A percentile compares a stretch with the other conserved stretches of the same genome.
Conservation (phyloP, 2,888 invertebrate species). For the Balanococcus diminutus region DNA sequence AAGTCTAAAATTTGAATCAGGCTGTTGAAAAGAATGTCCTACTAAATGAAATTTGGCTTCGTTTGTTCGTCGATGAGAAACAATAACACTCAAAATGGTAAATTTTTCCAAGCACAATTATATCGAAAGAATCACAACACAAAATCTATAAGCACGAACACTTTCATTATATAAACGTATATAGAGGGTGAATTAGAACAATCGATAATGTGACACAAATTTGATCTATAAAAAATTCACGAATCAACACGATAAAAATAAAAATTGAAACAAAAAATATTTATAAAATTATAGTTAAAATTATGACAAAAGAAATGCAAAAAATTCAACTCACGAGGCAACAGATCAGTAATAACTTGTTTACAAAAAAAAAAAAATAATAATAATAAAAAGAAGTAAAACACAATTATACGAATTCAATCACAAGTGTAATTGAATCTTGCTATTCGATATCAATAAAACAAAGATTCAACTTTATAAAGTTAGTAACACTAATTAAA, state of each 20-base stretch:
- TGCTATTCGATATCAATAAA: neutral
- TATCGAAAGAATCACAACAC: neutral
- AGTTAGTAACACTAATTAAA: neutral
- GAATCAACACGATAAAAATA: neutral
- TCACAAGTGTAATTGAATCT: neutral
- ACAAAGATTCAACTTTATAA: neutral
- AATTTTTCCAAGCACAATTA: neutral
- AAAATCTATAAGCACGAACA: neutral
- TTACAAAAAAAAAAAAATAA: neutral
- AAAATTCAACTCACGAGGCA: neutral
- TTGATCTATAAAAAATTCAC: neutral
- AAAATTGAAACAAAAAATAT: neutral
- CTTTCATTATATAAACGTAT: neutral
- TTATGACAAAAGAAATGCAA: neutral
- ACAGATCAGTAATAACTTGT: neutral
- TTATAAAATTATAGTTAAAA: neutral
- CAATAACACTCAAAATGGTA: neutral
- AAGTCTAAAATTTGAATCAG: neutral
- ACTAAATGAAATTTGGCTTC: no score
- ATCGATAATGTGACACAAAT: neutral
- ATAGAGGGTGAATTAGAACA: neutral
- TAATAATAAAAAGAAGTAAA: neutral
- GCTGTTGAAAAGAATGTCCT: neutral
- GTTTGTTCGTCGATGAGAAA: neutral
- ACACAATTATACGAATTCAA: no score